Percentiles rank a stretch among this genome's conserved stretches.
These are phyloP conservation scores for Patella pellucida DNA, from an alignment of 2,888 invertebrate genomes.

Conservation along the genomic window DNA sequence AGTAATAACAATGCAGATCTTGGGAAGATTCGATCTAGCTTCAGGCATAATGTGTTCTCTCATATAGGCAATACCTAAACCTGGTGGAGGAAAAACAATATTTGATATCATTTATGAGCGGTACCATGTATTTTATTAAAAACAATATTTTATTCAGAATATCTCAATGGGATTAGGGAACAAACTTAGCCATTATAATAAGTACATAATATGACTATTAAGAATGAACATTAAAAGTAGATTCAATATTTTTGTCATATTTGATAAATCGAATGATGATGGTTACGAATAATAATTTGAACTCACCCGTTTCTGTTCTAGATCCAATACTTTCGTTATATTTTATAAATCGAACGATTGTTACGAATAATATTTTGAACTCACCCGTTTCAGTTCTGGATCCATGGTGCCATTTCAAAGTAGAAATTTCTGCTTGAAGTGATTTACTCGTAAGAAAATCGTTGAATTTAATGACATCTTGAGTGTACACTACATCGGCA, in stretches of 20 bases:
- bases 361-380: too few relatives aligned
- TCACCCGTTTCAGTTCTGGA: not conserved
- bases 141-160: too few relatives aligned
- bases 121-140: too few relatives aligned
- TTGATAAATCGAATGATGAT: too few relatives aligned
- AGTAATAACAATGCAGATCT: not conserved
- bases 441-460: not conserved
- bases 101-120: too few relatives aligned
- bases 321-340: not conserved
- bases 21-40: not conserved
- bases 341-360: too few relatives aligned
- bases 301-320: not conserved
- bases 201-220: too few relatives aligned
- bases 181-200: too few relatives aligned
- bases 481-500: not conserved
- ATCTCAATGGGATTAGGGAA: too few relatives aligned
- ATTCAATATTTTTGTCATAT: too few relatives aligned
- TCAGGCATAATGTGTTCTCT: not conserved
- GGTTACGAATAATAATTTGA: too few relatives aligned
- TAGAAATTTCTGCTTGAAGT: not conserved
- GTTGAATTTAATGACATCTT: not conserved
- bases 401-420: not conserved
- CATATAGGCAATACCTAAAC: not conserved
- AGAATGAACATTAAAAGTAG: too few relatives aligned
- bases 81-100: not conserved